Base-by-base conservation (phyloP, 2,113 vertebrate species). In the Cettia cetti region DNA sequence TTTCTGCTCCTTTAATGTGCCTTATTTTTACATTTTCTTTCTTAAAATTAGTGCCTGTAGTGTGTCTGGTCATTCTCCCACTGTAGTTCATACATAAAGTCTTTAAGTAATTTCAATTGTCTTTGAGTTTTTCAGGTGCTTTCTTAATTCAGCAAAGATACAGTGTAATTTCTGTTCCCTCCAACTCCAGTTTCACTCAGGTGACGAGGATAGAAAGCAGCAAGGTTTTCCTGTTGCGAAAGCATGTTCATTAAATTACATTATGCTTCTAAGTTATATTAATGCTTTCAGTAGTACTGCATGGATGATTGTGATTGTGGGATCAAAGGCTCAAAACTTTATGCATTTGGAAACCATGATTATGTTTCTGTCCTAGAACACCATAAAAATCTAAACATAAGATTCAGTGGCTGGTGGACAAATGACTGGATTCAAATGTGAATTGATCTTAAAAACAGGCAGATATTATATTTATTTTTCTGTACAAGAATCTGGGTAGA, bases 31-130 rank as follows among this genome's bases (percentile, higher is more conserved):
- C 0, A 18, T 69, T 70, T 87, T 54, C 16, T 61, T 49, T 82
- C 42, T n/a, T 57, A 26, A 1, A 4, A 26, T 61, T 69, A 44
- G 40, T 1, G 1, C 13, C 30, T 0, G 0, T 40, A 44, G 11
- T 21, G 2, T 44, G 28, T 47, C 57, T 84, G 24, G 16, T 40
- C 45, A 54, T 79, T 82, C 20, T 82, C 26, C 72, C 50, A 23
- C 7, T 64, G 7, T 37, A 57, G 30, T 44, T 80, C 28, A 28
- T 37, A 22, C 7, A 8, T 23, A 65, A 10, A 61, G 12, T 37
- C 37, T 71, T 88, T 44, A 54, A 52, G 23, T 52, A 87, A 78
- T 84, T 90, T 91, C 18, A 53, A 2, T 22, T 12, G 3, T 31
- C 18, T 63, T 60, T 21, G 33, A 70, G 13, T 52, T 83, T 91